Percentiles rank a stretch among this genome's conserved stretches.
Evolutionary conservation across 2,888 invertebrate genomes (phyloP).

Genomic region (Hymenopus coronatus): DNA sequence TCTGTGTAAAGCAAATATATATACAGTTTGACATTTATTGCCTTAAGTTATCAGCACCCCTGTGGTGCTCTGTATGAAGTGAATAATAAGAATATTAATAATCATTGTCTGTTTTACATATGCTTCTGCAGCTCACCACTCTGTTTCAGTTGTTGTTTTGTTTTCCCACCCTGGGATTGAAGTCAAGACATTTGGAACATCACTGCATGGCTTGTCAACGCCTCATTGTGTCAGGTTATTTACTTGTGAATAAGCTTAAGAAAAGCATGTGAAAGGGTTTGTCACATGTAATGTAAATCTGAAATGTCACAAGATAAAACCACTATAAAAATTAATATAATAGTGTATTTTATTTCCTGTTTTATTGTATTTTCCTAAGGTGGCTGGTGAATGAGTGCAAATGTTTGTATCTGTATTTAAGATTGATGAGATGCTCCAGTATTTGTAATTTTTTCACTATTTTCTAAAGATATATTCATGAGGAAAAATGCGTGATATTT

Average conservation of each 20-base stretch:
- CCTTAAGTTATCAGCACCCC: slow-evolving; percentile 8
- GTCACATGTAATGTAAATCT: neutral
- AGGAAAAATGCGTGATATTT: too few relatives aligned
- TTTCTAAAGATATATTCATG: too few relatives aligned
- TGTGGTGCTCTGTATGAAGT: neutral
- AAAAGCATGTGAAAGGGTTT: neutral
- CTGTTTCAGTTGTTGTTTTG: neutral
- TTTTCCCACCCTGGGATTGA: neutral
- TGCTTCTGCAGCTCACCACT: slow-evolving; percentile 21
- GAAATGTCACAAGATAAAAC: neutral
- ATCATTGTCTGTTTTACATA: slow-evolving; percentile 13
- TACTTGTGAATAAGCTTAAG: neutral
- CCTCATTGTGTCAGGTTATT: neutral
- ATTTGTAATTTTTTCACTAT: too few relatives aligned
- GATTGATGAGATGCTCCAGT: too few relatives aligned
- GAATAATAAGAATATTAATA: neutral
- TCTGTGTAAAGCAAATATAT: slow-evolving; percentile 5
- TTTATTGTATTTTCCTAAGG: neutral
- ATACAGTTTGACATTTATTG: neutral
- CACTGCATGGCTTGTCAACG: slow-evolving; percentile 18
- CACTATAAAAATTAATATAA: neutral
- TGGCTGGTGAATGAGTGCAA: too few relatives aligned
- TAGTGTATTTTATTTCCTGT: neutral
- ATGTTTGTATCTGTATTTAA: too few relatives aligned
- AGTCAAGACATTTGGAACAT: neutral